These are phyloP conservation scores for Rhagium mordax DNA, from an alignment of 2,888 invertebrate genomes.

Conservation along the genomic window DNA sequence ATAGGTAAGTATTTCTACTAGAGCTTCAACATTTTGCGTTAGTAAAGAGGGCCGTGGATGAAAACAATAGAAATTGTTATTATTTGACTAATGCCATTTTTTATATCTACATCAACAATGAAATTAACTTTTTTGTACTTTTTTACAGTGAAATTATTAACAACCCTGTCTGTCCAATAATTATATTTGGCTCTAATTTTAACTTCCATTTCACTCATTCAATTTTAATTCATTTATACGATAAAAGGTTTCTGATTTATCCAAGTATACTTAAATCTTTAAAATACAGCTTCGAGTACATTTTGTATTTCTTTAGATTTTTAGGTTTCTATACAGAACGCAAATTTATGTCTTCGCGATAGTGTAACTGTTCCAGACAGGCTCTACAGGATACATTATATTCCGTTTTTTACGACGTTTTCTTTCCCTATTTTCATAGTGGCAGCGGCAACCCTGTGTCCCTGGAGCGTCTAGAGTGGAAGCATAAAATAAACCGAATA, in stretches of 20 bases:
- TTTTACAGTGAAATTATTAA: no score
- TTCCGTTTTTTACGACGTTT: conserved; percentile 29
- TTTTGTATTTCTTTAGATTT: conserved; percentile 14
- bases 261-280: not conserved
- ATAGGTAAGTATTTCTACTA: no score
- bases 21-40: no score
- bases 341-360: conserved; percentile 37
- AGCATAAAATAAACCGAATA: not conserved
- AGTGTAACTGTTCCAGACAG: conserved; percentile 30
- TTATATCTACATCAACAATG: no score
- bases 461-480: not conserved
- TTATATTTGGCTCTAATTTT: no score
- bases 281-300: not conserved
- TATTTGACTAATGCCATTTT: no score
- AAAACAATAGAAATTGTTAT: no score
- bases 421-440: not conserved
- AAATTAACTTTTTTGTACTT: no score
- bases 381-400: conserved; percentile 32
- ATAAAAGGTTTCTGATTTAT: not conserved
- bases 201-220: not conserved
- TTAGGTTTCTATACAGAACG: conserved; percentile 27
- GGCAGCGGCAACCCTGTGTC: no score
- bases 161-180: not conserved
- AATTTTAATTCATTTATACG: not conserved
- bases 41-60: no score